phyloP scores from a whole-genome alignment of 2,113 vertebrate genomes.

The Chloropsis hardwickii region DNA sequence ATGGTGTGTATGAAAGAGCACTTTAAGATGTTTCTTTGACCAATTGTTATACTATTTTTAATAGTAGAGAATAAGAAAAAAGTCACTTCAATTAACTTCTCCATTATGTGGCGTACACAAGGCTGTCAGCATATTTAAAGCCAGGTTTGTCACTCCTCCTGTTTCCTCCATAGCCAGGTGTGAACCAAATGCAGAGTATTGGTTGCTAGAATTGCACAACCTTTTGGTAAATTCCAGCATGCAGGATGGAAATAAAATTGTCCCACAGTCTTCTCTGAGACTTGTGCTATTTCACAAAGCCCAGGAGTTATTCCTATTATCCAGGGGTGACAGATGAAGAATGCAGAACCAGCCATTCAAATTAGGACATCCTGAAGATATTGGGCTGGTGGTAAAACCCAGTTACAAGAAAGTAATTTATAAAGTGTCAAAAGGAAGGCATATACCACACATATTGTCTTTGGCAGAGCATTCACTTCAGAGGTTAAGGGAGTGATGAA shows the following conservation, averaged over 20 bases:
- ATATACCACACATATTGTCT: neutral
- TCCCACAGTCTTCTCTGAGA: neutral
- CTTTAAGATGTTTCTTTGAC: neutral
- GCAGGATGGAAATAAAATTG: neutral
- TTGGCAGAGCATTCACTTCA: slow-evolving; percentile 18
- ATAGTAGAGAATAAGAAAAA: neutral
- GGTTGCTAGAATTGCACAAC: neutral
- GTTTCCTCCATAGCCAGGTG: neutral
- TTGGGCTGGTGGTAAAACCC: neutral
- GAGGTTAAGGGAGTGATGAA: slow-evolving; percentile 39
- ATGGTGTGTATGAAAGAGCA: neutral
- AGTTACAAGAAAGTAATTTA: slow-evolving; percentile 13
- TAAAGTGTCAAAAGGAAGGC: slow-evolving; percentile 30
- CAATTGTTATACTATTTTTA: neutral
- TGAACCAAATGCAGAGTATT: neutral
- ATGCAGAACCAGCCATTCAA: neutral
- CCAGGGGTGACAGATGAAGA: neutral
- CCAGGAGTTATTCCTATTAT: neutral
- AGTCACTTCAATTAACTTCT: neutral
- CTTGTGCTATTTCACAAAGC: neutral
- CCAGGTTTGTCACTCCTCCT: neutral
- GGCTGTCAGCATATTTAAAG: neutral
- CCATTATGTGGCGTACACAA: neutral
- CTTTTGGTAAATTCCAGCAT: neutral
- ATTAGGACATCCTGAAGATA: slow-evolving; percentile 20